Percentiles rank a stretch among this genome's conserved stretches.
These are phyloP conservation scores for Opisthocomus hoazin DNA, from an alignment of 2,113 vertebrate species.

Conservation along the genomic window DNA sequence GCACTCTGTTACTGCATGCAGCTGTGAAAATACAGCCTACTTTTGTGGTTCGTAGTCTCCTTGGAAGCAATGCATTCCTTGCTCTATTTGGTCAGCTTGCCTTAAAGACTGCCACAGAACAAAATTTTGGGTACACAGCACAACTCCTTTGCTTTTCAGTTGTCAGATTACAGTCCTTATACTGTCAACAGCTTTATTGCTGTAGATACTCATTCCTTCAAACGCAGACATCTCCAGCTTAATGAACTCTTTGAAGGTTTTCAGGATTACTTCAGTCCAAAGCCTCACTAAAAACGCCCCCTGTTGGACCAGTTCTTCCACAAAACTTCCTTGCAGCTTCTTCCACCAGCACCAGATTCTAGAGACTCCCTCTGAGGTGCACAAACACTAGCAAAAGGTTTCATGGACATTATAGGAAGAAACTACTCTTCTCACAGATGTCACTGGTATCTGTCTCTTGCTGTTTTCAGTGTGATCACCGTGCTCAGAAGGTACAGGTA, in stretches of 20 bases:
- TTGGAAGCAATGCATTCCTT: not conserved
- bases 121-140: not conserved
- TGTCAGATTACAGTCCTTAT: not conserved
- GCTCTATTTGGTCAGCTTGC: not conserved
- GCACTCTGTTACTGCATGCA: not conserved
- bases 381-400: not conserved
- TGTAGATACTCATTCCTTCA: not conserved
- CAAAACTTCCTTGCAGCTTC: not conserved
- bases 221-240: not conserved
- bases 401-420: not conserved
- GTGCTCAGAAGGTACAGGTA: not conserved
- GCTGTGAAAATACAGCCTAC: not conserved
- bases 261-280: not conserved
- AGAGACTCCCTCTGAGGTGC: not conserved
- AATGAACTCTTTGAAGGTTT: not conserved
- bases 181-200: not conserved
- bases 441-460: not conserved
- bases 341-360: not conserved
- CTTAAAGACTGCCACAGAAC: not conserved
- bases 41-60: fast-evolving
- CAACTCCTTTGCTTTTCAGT: not conserved
- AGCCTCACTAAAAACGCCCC: not conserved
- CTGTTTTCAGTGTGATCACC: not conserved
- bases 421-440: not conserved
- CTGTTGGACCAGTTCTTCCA: not conserved